Conservation (phyloP, 2,113 vertebrate species). For the Hydrochoerus hydrochaeris region DNA sequence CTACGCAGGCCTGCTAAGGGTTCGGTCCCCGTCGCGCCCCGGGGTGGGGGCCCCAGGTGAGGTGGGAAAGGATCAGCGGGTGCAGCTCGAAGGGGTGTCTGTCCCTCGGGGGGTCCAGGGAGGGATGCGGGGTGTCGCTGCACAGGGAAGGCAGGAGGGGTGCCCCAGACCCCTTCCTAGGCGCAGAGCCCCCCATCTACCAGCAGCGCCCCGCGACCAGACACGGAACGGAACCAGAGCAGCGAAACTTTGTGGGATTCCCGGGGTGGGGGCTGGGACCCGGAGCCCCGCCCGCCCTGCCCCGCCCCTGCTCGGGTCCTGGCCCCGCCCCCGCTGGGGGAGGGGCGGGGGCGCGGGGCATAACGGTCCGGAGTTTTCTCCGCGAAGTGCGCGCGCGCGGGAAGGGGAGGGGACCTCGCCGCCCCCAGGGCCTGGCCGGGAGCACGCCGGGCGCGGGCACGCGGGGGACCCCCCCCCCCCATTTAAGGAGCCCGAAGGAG, state of each 20-base stretch:
- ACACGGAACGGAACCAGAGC: too few species aligned
- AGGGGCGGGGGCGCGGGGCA: background rate
- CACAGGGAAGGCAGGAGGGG: background rate
- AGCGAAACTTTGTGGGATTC: conserved; percentile 36
- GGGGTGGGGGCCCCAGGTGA: background rate
- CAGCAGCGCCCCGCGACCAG: background rate
- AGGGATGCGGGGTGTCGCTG: background rate
- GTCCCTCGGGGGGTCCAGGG: background rate
- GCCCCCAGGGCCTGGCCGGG: background rate
- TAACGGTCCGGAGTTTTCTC: conserved; percentile 66
- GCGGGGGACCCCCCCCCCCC: background rate
- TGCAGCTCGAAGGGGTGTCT: background rate
- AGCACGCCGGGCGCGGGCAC: background rate
- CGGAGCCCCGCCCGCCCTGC: background rate
- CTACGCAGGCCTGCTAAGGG: background rate
- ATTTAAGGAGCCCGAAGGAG: background rate
- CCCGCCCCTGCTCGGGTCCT: background rate
- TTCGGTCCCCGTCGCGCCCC: background rate
- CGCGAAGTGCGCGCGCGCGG: background rate
- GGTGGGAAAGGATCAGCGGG: background rate
- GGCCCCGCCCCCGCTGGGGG: background rate
- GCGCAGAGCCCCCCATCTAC: background rate
- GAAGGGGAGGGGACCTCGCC: background rate
- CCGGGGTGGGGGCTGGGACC: background rate
- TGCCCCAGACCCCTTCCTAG: background rate